These are phyloP conservation scores for Columbina picui DNA, from an alignment of 2,113 vertebrate species.

Conservation along the genomic window DNA sequence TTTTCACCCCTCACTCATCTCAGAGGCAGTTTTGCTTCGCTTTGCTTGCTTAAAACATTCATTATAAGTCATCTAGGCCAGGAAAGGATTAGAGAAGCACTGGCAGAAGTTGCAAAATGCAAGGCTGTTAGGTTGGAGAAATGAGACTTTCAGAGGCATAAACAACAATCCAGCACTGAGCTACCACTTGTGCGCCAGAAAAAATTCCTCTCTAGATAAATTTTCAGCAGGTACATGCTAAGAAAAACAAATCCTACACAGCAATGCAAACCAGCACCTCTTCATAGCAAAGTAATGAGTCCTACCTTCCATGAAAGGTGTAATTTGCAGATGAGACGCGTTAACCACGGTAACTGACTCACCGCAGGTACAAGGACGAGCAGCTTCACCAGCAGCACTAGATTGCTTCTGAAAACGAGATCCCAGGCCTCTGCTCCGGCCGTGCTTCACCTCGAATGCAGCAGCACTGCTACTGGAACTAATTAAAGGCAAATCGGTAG, in stretches of 20 bases:
- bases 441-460: background rate
- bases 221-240: background rate
- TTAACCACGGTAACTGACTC: background rate
- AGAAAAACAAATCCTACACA: background rate
- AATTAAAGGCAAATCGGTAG: slow-evolving; percentile 22
- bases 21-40: background rate
- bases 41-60: slow-evolving; percentile 49
- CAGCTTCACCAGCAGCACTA: background rate
- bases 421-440: background rate
- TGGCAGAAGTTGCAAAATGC: slow-evolving; percentile 29
- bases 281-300: background rate
- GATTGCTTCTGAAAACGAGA: background rate
- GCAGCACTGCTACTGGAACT: slow-evolving; percentile 14
- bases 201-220: background rate
- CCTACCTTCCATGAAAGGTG: background rate
- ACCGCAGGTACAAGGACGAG: background rate
- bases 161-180: background rate
- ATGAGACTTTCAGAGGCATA: slow-evolving; percentile 18
- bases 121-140: slow-evolving; percentile 13
- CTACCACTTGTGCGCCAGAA: background rate
- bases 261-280: background rate
- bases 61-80: slow-evolving; percentile 57
- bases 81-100: slow-evolving; percentile 50
- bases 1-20: slow-evolving; percentile 54
- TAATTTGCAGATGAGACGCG: background rate